A percentile compares a stretch with the other conserved stretches of the same genome.
phyloP scores from a whole-genome alignment of 2,797 vertebrate species.

The Phataginus tetradactyla region DNA sequence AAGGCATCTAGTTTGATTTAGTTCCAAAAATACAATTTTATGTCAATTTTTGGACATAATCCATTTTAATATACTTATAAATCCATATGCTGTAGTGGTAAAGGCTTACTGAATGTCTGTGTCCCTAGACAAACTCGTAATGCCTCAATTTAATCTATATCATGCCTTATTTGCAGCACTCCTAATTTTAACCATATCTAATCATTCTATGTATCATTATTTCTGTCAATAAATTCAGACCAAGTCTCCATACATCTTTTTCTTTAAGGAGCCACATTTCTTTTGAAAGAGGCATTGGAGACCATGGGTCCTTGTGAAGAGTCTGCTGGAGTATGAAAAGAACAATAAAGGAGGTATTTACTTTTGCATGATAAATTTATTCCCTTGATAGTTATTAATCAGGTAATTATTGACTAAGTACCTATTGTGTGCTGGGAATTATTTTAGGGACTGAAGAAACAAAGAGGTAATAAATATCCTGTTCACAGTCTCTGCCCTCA shows the following conservation, averaged over 20 bases:
- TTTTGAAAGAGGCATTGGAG: background rate
- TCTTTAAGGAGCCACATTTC: background rate
- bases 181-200: background rate
- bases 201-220: background rate
- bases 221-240: background rate
- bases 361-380: background rate
- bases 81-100: background rate
- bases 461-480: background rate
- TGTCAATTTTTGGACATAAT: background rate
- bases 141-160: background rate
- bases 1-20: background rate
- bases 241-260: background rate
- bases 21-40: background rate
- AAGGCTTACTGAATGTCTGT: background rate
- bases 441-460: background rate
- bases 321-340: background rate
- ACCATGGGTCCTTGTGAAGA: background rate
- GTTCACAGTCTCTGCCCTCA: background rate
- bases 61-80: background rate
- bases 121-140: background rate
- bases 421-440: background rate
- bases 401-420: background rate
- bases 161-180: background rate
- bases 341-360: background rate
- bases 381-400: background rate